Percentiles rank a stretch among this genome's conserved stretches.
phyloP scores from a whole-genome alignment of 1,140 invertebrate genomes.

The Maniola jurtina region DNA sequence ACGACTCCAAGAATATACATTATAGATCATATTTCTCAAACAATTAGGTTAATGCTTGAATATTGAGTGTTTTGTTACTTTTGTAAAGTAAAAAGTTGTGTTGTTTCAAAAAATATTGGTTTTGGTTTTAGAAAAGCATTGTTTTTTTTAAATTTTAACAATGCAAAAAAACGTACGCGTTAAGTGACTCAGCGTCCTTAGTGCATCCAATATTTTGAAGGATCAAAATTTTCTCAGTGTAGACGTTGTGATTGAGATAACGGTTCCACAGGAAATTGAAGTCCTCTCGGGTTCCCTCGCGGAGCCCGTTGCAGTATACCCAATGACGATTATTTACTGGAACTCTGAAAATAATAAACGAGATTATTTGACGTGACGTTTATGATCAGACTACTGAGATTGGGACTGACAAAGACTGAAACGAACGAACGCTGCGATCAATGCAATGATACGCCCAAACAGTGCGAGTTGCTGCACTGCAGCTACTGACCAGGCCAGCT shows the following conservation, averaged over 20 bases:
- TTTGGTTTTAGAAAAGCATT: neutral
- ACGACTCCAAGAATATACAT: too few species aligned
- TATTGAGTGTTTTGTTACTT: too few species aligned
- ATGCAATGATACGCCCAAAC: too few species aligned
- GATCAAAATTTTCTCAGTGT: slow-evolving; percentile 77
- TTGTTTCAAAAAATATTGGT: too few species aligned
- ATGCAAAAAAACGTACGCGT: slow-evolving; percentile 61
- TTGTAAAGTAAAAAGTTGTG: too few species aligned
- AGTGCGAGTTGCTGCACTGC: too few species aligned
- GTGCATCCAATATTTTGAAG: slow-evolving; percentile 78
- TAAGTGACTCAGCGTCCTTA: slow-evolving; percentile 49
- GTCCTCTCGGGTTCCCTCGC: slow-evolving; percentile 67
- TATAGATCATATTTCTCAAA: too few species aligned
- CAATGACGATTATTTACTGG: slow-evolving; percentile 78
- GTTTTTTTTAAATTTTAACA: neutral
- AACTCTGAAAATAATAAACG: slow-evolving; percentile 57
- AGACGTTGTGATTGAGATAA: slow-evolving; percentile 70
- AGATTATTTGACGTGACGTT: neutral
- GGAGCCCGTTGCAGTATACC: slow-evolving; percentile 81
- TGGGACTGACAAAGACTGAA: neutral
- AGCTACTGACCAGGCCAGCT: too few species aligned
- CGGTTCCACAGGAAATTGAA: slow-evolving; percentile 78
- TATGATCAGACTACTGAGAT: too few species aligned
- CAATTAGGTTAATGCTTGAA: too few species aligned
- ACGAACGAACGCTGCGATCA: too few species aligned